Evolutionary conservation across 2,113 vertebrate genomes (phyloP).

Genomic region (Egretta garzetta): DNA sequence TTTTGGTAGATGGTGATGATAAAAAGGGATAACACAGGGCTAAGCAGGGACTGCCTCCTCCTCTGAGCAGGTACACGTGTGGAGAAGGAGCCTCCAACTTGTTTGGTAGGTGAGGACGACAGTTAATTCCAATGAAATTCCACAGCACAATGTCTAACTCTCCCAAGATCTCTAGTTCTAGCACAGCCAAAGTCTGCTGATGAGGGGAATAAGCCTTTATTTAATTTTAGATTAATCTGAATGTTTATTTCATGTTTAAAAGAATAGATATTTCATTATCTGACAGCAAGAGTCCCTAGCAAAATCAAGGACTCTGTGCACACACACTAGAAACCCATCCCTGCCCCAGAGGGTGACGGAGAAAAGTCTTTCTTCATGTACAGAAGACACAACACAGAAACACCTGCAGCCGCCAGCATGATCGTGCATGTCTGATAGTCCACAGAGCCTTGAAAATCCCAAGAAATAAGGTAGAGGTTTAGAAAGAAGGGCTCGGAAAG

Average conservation of each 20-base stretch:
- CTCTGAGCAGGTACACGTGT: background rate
- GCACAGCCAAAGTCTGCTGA: background rate
- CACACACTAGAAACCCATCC: background rate
- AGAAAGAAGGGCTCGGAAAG: background rate
- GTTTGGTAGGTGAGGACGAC: background rate
- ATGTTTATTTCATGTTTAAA: background rate
- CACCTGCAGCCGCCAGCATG: rapidly evolving
- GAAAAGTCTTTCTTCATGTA: background rate
- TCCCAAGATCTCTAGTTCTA: background rate
- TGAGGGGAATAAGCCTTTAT: background rate
- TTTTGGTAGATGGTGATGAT: background rate
- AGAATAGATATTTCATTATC: background rate
- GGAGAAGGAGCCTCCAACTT: background rate
- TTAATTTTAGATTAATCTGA: background rate
- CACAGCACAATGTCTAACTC: background rate
- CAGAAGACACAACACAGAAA: background rate
- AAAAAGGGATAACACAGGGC: background rate
- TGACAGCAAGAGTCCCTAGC: background rate
- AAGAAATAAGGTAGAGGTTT: background rate
- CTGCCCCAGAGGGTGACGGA: background rate
- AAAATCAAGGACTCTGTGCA: background rate
- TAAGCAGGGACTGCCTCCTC: background rate
- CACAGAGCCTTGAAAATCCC: background rate
- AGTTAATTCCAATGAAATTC: background rate
- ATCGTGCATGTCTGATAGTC: background rate